Conservation (phyloP, 2,113 vertebrate species). For the Ictalurus punctatus region DNA sequence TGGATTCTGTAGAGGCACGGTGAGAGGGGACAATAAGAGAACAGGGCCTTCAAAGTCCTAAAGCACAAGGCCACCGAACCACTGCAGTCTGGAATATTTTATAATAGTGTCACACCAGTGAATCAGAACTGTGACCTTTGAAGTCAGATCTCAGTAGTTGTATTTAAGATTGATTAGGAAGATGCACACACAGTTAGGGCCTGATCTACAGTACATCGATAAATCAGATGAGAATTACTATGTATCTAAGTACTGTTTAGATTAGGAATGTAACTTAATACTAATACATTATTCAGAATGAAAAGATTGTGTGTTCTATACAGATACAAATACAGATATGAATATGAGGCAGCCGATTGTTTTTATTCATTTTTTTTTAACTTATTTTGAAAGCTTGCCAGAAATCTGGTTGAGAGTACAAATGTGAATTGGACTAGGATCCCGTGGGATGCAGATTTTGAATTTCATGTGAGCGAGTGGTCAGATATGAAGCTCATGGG, state of each 20-base stretch:
- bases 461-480: background rate
- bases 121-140: slow-evolving; percentile 38
- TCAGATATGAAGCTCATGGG: background rate
- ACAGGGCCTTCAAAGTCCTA: slow-evolving; percentile 18
- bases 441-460: background rate
- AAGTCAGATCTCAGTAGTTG: slow-evolving; percentile 18
- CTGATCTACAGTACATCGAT: background rate
- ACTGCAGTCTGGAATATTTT: slow-evolving; percentile 47
- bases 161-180: background rate
- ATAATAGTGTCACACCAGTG: slow-evolving; percentile 50
- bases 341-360: background rate
- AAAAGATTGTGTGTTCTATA: background rate
- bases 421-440: background rate
- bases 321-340: background rate
- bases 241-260: background rate
- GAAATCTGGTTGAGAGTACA: background rate
- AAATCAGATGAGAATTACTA: background rate
- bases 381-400: background rate
- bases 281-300: background rate
- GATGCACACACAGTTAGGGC: background rate
- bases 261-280: background rate
- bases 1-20: background rate
- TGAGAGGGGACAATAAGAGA: background rate
- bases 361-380: background rate
- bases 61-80: slow-evolving; percentile 31